Percentiles rank a stretch among this genome's conserved stretches.
phyloP scores from a whole-genome alignment of 2,113 vertebrate genomes.

The Bubo bubo region DNA sequence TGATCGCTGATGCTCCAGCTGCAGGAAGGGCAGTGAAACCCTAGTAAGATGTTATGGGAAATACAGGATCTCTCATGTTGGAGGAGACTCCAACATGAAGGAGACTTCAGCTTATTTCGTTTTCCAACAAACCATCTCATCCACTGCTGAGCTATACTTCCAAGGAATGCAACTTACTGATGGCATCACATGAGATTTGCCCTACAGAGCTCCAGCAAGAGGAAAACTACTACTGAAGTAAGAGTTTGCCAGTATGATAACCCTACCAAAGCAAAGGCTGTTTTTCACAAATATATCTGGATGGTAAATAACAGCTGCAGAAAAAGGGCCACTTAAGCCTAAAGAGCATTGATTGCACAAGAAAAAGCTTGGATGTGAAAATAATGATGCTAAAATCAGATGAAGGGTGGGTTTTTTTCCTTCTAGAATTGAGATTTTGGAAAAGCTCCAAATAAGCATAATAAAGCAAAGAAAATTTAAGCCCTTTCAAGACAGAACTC shows the following conservation, averaged over 20 bases:
- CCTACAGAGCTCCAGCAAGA: too few relatives aligned
- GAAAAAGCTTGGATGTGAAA: neutral
- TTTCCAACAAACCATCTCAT: too few relatives aligned
- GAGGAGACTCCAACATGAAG: too few relatives aligned
- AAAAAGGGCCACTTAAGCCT: neutral
- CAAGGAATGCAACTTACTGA: too few relatives aligned
- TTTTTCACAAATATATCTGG: neutral
- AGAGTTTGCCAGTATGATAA: neutral
- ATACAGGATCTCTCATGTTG: neutral
- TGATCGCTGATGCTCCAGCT: neutral
- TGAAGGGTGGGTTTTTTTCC: neutral
- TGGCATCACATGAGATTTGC: too few relatives aligned
- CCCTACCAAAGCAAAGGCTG: neutral
- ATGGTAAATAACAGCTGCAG: conserved; percentile 21
- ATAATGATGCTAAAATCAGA: neutral
- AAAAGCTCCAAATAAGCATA: neutral
- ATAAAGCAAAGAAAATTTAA: neutral
- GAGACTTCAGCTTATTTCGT: too few relatives aligned
- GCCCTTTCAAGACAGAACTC: neutral
- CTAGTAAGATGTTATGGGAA: neutral
- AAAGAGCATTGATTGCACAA: neutral
- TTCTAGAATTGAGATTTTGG: neutral
- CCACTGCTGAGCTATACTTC: too few relatives aligned
- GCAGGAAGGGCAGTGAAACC: neutral
- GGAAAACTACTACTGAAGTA: too few relatives aligned